Percentiles rank a stretch among this genome's conserved stretches.
Conservation (phyloP, 2,888 invertebrate species). For the Cryptus armator region DNA sequence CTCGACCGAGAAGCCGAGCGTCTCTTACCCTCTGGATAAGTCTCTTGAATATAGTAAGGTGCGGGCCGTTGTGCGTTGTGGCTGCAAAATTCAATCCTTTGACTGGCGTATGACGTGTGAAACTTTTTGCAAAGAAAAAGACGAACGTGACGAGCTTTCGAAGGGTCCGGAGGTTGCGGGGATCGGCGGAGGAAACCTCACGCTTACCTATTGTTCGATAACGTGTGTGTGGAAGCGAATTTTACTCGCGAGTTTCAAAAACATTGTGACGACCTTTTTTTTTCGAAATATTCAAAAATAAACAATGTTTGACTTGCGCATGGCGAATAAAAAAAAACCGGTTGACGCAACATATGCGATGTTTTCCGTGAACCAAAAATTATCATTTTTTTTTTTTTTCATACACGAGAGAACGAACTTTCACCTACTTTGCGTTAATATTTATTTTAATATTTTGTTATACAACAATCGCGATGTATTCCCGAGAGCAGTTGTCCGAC, state of each 20-base stretch:
- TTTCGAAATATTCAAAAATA: neutral
- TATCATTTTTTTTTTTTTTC: neutral
- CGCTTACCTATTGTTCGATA: conserved; percentile 43
- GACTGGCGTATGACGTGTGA: conserved; percentile 10
- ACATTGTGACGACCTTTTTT: neutral
- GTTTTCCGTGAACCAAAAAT: neutral
- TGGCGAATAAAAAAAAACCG: neutral
- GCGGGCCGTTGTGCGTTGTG: conserved; percentile 9
- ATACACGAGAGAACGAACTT: neutral
- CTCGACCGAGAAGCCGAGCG: neutral
- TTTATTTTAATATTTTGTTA: neutral
- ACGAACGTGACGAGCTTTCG: conserved; percentile 15
- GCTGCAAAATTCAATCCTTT: conserved; percentile 45
- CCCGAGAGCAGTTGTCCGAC: neutral
- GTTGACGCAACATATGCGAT: neutral
- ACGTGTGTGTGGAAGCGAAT: conserved; percentile 33
- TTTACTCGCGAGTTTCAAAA: conserved; percentile 25
- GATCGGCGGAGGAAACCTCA: neutral
- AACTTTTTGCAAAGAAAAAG: neutral
- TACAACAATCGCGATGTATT: neutral
- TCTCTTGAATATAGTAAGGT: neutral
- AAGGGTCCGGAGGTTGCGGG: conserved; percentile 25
- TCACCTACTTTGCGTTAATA: neutral
- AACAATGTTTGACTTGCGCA: neutral
- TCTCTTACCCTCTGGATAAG: neutral